Evolutionary conservation across 2,113 vertebrate species (phyloP).

Genomic region (Rhadina sibilatrix): DNA sequence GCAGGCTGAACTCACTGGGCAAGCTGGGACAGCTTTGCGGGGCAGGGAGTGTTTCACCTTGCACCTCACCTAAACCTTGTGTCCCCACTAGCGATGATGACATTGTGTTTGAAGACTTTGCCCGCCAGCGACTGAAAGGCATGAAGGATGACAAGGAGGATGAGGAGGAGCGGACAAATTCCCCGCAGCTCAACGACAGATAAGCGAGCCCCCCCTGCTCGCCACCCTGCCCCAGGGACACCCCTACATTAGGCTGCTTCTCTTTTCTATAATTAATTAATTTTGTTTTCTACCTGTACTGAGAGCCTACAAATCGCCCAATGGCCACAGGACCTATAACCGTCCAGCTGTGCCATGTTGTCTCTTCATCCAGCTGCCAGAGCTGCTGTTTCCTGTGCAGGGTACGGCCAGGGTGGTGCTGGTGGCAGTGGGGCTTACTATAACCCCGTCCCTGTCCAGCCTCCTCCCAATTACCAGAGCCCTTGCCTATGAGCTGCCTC

Average conservation of each 20-base stretch:
- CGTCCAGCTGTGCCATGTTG: constrained; percentile 60
- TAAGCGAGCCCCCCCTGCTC: constrained; percentile 43
- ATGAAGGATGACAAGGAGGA: constrained; percentile 89
- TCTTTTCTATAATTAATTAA: constrained; percentile 42
- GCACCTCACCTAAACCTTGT: neutral
- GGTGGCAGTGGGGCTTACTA: neutral
- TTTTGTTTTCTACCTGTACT: constrained; percentile 62
- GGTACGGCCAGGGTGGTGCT: neutral
- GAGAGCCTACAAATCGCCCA: constrained; percentile 35
- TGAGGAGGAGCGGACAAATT: constrained; percentile 85
- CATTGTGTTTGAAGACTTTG: constrained; percentile 96
- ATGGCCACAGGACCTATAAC: constrained; percentile 64
- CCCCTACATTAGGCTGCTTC: constrained; percentile 54
- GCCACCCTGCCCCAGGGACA: neutral
- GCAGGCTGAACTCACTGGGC: neutral
- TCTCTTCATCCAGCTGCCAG: constrained; percentile 40
- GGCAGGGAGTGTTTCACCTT: neutral
- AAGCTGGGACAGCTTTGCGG: neutral
- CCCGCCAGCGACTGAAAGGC: constrained; percentile 90
- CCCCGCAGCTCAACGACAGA: constrained; percentile 84
- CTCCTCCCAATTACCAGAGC: neutral
- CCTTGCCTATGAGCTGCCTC: constrained; percentile 34
- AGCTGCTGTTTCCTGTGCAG: neutral
- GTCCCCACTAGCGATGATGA: constrained; percentile 84
- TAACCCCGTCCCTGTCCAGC: neutral